Conservation (phyloP, 1,140 invertebrate genomes). For the Teleogryllus occipitalis region DNA sequence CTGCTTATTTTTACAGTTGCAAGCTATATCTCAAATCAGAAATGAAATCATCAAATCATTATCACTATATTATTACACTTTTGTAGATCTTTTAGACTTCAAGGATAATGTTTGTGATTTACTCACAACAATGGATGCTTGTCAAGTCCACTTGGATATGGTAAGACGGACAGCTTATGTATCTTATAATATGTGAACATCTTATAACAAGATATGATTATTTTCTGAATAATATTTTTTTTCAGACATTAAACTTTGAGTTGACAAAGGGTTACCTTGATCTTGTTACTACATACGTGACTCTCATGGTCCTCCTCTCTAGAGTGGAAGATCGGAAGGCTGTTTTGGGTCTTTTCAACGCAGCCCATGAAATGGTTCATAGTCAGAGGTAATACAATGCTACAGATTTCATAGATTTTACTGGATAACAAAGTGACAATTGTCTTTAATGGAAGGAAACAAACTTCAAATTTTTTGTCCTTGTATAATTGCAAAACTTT, state of each 20-base stretch:
- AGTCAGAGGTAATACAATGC: slow-evolving; percentile 51
- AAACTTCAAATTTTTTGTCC: no score
- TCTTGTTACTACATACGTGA: slow-evolving; percentile 86
- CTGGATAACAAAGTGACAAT: no score
- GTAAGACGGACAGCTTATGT: slow-evolving; percentile 38
- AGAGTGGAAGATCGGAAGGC: slow-evolving; percentile 96
- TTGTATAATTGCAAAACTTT: no score
- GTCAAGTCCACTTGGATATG: slow-evolving; percentile 89
- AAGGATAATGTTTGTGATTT: slow-evolving; percentile 97
- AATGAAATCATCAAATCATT: slow-evolving; percentile 95
- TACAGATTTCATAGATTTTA: background rate
- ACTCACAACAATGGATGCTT: slow-evolving; percentile 95
- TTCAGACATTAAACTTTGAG: slow-evolving; percentile 86
- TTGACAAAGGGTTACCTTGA: slow-evolving; percentile 93
- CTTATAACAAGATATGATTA: background rate
- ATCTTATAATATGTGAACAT: background rate
- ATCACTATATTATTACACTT: slow-evolving; percentile 97
- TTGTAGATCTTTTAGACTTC: slow-evolving; percentile 97
- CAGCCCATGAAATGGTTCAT: slow-evolving; percentile 93
- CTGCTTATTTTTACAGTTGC: slow-evolving; percentile 42
- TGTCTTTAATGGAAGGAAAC: no score
- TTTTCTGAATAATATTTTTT: slow-evolving; percentile 25
- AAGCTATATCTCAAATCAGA: slow-evolving; percentile 72
- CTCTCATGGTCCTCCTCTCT: slow-evolving; percentile 92
- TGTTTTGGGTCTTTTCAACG: slow-evolving; percentile 93